Conservation (phyloP, 2,113 vertebrate genomes). For the Cichladusa arquata region DNA sequence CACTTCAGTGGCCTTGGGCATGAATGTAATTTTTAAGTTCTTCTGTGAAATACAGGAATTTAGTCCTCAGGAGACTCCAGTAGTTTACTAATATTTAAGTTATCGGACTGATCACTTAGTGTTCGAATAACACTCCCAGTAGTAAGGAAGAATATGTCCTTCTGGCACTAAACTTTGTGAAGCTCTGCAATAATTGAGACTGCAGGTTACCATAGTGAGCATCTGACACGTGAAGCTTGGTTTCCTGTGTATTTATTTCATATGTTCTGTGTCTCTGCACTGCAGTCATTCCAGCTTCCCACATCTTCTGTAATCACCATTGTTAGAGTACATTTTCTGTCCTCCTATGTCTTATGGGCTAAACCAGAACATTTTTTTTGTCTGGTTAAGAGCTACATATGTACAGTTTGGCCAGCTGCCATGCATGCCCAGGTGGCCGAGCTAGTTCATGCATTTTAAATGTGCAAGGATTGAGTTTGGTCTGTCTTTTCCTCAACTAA, state of each 20-base stretch:
- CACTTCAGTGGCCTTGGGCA: neutral
- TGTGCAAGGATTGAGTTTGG: neutral
- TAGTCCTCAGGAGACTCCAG: neutral
- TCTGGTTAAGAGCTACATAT: neutral
- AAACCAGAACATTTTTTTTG: neutral
- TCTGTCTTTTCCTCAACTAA: neutral
- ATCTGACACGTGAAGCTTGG: neutral
- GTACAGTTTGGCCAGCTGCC: neutral
- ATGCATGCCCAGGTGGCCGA: neutral
- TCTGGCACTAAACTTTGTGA: neutral
- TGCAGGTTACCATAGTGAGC: neutral
- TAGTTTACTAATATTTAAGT: neutral
- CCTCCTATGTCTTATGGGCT: neutral
- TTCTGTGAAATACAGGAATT: neutral
- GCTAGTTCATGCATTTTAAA: neutral
- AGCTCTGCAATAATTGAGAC: neutral
- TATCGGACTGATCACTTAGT: neutral
- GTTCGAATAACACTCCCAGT: neutral
- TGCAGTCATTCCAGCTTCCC: neutral
- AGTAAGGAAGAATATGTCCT: neutral
- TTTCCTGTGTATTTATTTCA: neutral
- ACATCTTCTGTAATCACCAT: neutral
- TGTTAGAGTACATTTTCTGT: neutral
- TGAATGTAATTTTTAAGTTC: neutral
- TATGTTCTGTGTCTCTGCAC: neutral